These are phyloP conservation scores for Lamellibrachia columna DNA, from an alignment of 2,888 invertebrate genomes.

Conservation along the genomic window DNA sequence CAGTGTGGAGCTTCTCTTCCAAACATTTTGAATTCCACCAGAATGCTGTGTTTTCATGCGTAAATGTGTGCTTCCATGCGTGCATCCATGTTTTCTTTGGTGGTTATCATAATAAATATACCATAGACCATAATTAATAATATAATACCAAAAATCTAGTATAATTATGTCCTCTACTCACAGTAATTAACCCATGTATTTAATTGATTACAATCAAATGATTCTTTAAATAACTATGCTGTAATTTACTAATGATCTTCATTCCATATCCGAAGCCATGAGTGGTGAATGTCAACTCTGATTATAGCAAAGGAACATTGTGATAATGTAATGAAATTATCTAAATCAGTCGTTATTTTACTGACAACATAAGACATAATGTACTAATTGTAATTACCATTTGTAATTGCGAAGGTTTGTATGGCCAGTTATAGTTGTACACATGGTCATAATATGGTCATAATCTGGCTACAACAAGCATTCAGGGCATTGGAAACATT, in stretches of 20 bases:
- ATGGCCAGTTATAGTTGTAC: too few species aligned
- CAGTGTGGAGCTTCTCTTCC: slow-evolving; percentile 13
- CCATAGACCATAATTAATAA: too few species aligned
- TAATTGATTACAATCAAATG: slow-evolving; percentile 17
- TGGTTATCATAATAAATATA: neutral
- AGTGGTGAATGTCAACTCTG: neutral
- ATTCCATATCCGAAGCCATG: neutral
- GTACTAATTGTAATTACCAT: too few species aligned
- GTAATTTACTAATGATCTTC: neutral
- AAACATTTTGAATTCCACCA: neutral
- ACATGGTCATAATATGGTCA: too few species aligned
- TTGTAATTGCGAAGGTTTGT: too few species aligned
- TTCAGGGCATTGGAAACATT: neutral
- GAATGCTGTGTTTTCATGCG: neutral
- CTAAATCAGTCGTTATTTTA: too few species aligned
- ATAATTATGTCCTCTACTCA: neutral
- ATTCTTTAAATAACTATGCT: slow-evolving; percentile 6
- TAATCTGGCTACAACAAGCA: too few species aligned
- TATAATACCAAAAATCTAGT: neutral
- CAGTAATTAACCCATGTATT: neutral
- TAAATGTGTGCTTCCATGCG: neutral
- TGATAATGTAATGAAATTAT: too few species aligned
- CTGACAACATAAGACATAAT: too few species aligned
- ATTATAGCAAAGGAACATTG: neutral
- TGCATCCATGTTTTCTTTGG: slow-evolving; percentile 13